Evolutionary conservation across 1,140 invertebrate genomes (phyloP).

Genomic region (Zaprionus camerounensis): DNA sequence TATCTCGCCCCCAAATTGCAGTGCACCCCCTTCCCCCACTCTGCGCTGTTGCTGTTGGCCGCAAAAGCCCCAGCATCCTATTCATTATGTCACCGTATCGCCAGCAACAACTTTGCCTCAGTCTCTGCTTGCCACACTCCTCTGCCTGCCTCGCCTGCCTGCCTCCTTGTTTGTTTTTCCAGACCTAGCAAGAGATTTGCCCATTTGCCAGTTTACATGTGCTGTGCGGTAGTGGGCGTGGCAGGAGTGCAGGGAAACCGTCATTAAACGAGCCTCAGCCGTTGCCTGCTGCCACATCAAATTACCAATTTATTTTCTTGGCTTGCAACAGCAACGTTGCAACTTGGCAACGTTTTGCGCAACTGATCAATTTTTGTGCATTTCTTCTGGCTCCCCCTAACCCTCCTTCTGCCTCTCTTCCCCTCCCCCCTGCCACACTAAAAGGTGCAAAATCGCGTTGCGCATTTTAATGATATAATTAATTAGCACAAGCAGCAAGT

Average conservation of each 20-base stretch:
- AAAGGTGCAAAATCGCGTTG: slow-evolving; percentile 39
- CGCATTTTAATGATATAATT: slow-evolving; percentile 55
- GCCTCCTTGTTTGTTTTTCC: slow-evolving; percentile 26
- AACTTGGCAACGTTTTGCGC: slow-evolving; percentile 35
- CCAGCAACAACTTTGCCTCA: slow-evolving; percentile 26
- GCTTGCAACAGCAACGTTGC: slow-evolving; percentile 25
- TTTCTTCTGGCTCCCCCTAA: slow-evolving; percentile 16
- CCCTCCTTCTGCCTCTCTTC: too few species aligned
- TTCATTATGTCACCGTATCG: slow-evolving; percentile 75
- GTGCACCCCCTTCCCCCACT: slow-evolving; percentile 16
- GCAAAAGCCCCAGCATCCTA: slow-evolving; percentile 76
- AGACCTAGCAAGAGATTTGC: slow-evolving; percentile 37
- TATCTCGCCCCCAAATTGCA: slow-evolving; percentile 78
- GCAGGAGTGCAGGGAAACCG: slow-evolving; percentile 12
- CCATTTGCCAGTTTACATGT: slow-evolving; percentile 41
- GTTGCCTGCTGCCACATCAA: slow-evolving; percentile 67
- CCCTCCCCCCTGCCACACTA: background rate
- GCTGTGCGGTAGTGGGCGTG: slow-evolving; percentile 12
- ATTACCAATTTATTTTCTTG: slow-evolving; percentile 82
- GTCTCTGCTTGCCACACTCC: too few species aligned
- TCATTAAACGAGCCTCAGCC: slow-evolving; percentile 62
- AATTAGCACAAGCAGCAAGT: slow-evolving; percentile 36
- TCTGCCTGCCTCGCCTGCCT: background rate
- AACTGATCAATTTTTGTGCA: slow-evolving; percentile 40
- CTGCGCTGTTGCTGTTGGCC: slow-evolving; percentile 47